Percentiles rank a stretch among this genome's conserved stretches.
Evolutionary conservation across 2,888 invertebrate species (phyloP).

Genomic region (Cerceris ruficornis): DNA sequence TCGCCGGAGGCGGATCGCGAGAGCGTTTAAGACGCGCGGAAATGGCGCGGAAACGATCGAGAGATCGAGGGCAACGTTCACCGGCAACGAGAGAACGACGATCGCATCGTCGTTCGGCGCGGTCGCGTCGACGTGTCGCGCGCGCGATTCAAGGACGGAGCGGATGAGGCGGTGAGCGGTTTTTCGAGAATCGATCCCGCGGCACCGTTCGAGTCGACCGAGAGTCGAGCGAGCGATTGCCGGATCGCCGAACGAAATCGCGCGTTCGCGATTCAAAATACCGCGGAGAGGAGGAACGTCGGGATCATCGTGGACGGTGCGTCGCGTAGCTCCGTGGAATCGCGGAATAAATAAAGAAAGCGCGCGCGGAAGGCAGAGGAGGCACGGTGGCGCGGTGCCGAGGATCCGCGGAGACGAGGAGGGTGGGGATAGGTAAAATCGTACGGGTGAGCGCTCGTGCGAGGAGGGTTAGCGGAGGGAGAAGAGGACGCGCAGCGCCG

Average conservation of each 20-base stretch:
- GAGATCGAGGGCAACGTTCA: constrained; percentile 7
- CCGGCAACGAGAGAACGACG: constrained; percentile 4
- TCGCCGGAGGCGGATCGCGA: too few species aligned
- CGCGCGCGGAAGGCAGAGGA: constrained; percentile 72
- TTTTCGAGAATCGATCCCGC: neutral
- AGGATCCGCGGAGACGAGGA: constrained; percentile 39
- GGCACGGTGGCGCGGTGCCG: constrained; percentile 45
- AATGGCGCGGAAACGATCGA: too few species aligned
- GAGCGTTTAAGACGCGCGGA: too few species aligned
- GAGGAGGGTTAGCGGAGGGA: constrained; percentile 51
- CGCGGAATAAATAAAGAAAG: constrained; percentile 75
- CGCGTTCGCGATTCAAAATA: neutral
- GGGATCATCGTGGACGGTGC: constrained; percentile 44
- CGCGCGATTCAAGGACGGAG: neutral
- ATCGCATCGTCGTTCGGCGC: neutral
- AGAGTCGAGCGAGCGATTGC: neutral
- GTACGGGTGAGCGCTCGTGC: constrained; percentile 61
- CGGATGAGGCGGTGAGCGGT: neutral
- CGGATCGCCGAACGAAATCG: neutral
- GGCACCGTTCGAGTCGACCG: neutral
- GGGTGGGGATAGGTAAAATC: constrained; percentile 69
- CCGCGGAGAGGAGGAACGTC: constrained; percentile 13
- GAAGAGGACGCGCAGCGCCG: constrained; percentile 66
- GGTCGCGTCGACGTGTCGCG: neutral
- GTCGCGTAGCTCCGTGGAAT: constrained; percentile 62